phyloP scores from a whole-genome alignment of 1,140 invertebrate species.

The Bombus sylvicola region DNA sequence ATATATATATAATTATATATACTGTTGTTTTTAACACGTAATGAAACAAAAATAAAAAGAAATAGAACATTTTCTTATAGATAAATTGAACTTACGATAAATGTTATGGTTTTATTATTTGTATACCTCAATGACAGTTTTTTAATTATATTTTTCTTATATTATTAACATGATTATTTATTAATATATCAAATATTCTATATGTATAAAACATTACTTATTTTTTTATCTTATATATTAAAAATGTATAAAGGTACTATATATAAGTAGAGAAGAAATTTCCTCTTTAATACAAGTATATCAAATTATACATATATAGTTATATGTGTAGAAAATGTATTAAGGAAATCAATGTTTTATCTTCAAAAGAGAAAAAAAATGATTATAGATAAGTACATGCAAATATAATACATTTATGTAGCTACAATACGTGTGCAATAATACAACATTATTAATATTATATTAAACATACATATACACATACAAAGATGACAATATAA shows the following conservation, averaged over 20 bases:
- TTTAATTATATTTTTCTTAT: neutral
- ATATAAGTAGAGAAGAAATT: neutral
- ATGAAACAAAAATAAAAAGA: neutral
- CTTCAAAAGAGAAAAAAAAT: neutral
- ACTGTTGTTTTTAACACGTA: neutral
- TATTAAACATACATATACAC: neutral
- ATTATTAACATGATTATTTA: neutral
- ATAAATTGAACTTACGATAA: neutral
- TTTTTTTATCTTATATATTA: neutral
- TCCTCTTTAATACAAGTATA: neutral
- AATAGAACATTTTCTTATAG: neutral
- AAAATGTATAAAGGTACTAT: neutral
- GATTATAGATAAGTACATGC: neutral
- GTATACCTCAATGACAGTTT: neutral
- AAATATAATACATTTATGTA: neutral
- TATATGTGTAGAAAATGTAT: neutral
- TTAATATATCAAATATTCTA: neutral
- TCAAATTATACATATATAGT: neutral
- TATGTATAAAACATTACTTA: neutral
- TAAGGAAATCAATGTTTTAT: neutral
- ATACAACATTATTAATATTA: slow-evolving; percentile 14
- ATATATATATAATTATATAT: neutral
- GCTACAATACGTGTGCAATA: neutral
- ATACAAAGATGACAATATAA: neutral
- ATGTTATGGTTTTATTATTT: neutral